phyloP scores from a whole-genome alignment of 2,888 invertebrate species.

The Hermodice carunculata region DNA sequence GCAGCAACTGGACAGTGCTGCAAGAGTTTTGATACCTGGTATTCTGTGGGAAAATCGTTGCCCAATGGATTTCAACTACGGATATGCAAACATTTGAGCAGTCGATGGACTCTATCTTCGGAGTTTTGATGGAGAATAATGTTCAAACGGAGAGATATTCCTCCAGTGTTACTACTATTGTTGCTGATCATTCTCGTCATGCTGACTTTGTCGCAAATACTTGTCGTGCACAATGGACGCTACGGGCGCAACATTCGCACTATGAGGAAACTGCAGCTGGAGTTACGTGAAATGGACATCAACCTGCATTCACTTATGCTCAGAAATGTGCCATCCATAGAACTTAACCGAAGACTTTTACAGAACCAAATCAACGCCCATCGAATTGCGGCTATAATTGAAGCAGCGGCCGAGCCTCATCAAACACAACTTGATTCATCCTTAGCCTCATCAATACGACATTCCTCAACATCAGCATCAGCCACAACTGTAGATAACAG shows the following conservation, averaged over 20 bases:
- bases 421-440: too few species aligned
- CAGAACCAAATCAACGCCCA: constrained; percentile 38
- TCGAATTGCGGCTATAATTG: constrained; percentile 33
- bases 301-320: constrained; percentile 40
- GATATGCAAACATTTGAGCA: too few species aligned
- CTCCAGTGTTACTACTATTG: constrained; percentile 42
- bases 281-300: constrained; percentile 41
- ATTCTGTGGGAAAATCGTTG: too few species aligned
- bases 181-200: constrained; percentile 44
- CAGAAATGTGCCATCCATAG: constrained; percentile 42
- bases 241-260: constrained; percentile 32
- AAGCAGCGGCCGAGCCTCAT: constrained; percentile 22
- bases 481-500: too few species aligned
- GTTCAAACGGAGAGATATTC: constrained; percentile 43
- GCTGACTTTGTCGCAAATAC: constrained; percentile 47
- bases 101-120: too few species aligned
- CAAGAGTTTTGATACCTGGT: too few species aligned
- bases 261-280: constrained; percentile 41
- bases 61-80: too few species aligned
- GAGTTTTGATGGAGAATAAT: constrained; percentile 25
- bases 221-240: constrained; percentile 45
- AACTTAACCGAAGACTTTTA: constrained; percentile 37
- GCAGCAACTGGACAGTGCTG: too few species aligned
- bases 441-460: too few species aligned
- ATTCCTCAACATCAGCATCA: too few species aligned